Evolutionary conservation across 2,113 vertebrate genomes (phyloP).

Genomic region (Brachyistius frenatus): DNA sequence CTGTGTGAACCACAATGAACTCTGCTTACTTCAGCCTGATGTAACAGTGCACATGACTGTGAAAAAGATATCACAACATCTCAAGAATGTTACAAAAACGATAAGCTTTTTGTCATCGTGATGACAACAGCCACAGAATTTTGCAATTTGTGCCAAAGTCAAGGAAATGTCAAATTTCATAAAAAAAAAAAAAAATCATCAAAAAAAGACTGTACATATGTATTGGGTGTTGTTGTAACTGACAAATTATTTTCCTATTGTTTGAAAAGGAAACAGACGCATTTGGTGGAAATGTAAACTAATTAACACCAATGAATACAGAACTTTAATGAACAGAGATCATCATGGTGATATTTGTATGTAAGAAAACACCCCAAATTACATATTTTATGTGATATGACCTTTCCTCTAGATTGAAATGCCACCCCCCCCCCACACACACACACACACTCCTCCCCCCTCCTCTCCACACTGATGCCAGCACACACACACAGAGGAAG

Average conservation of each 20-base stretch:
- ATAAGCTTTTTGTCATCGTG: not conserved
- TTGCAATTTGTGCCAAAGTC: not conserved
- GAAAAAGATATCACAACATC: slow-evolving; percentile 1
- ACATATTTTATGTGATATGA: slow-evolving; percentile 32
- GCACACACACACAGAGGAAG: not conserved
- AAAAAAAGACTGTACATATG: no score
- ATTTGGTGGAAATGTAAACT: no score
- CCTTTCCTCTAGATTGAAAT: not conserved
- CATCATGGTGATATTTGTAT: not conserved
- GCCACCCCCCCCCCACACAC: not conserved
- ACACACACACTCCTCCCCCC: not conserved
- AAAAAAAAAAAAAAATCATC: not conserved
- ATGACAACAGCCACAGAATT: not conserved
- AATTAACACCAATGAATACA: no score
- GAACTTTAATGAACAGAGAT: no score
- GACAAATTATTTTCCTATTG: no score
- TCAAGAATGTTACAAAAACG: not conserved
- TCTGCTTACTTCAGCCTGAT: not conserved
- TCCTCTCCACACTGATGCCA: not conserved
- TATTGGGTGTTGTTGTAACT: no score
- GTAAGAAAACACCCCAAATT: not conserved
- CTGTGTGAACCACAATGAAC: slow-evolving; percentile 34
- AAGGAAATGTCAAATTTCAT: not conserved
- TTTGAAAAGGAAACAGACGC: no score
- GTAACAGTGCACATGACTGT: slow-evolving; percentile 1